Percentiles rank a stretch among this genome's conserved stretches.
Evolutionary conservation across 1,140 invertebrate species (phyloP).

Genomic region (Drosophila orena): DNA sequence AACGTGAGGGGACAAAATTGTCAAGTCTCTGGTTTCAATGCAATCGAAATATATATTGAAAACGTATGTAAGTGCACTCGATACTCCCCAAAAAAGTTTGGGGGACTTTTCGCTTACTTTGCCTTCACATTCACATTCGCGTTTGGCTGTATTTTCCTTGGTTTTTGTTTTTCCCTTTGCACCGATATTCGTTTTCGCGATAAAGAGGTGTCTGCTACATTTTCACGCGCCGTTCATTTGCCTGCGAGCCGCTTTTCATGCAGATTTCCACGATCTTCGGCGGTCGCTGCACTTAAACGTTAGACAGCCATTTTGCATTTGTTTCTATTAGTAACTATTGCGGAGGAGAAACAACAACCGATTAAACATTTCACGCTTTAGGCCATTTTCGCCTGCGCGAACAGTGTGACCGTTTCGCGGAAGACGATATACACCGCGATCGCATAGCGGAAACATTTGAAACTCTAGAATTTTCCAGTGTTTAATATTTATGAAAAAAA

Average conservation of each 20-base stretch:
- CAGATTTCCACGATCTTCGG: conserved; percentile 32
- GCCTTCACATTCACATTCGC: conserved; percentile 72
- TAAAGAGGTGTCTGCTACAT: conserved; percentile 36
- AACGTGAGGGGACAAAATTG: conserved; percentile 4
- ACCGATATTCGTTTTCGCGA: conserved; percentile 61
- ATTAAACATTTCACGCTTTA: conserved; percentile 16
- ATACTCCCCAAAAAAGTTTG: conserved; percentile 21
- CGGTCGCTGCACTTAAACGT: conserved; percentile 11
- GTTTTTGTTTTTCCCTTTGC: conserved; percentile 59
- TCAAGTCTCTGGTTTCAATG: conserved; percentile 58
- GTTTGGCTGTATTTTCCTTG: conserved; percentile 57
- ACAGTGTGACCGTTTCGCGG: conserved; percentile 1
- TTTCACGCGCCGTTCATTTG: conserved; percentile 22
- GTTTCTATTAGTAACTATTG: conserved; percentile 34
- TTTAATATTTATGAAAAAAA: too few relatives aligned
- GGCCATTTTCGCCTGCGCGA: conserved; percentile 11
- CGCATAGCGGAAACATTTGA: not conserved
- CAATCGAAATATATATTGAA: conserved; percentile 22
- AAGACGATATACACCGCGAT: not conserved
- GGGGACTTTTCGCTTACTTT: conserved; percentile 72
- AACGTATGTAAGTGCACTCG: conserved; percentile 18
- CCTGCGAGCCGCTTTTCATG: conserved; percentile 14
- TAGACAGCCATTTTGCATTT: conserved; percentile 26
- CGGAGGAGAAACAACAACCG: conserved; percentile 23
- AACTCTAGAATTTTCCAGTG: too few relatives aligned